phyloP scores from a whole-genome alignment of 2,888 invertebrate species.

The Trissolcus brochymenae region DNA sequence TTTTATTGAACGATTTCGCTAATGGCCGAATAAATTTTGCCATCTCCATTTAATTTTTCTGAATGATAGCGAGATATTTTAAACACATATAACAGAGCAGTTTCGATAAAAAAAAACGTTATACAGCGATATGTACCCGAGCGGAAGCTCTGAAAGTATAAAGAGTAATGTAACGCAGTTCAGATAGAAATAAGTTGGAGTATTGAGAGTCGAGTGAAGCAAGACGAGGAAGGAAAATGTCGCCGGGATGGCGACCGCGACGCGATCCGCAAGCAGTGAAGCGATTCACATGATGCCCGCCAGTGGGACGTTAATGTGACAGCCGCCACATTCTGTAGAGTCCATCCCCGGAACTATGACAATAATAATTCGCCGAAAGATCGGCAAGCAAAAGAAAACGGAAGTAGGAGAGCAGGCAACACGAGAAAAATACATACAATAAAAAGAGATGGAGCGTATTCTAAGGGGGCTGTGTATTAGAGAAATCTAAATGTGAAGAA shows the following conservation, averaged over 20 bases:
- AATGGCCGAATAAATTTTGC: slow-evolving; percentile 33
- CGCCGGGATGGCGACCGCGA: slow-evolving; percentile 60
- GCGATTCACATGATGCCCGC: slow-evolving; percentile 67
- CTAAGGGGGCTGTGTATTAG: slow-evolving; percentile 2
- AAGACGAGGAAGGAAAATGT: slow-evolving; percentile 47
- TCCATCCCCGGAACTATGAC: slow-evolving; percentile 63
- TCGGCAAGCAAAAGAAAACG: slow-evolving; percentile 54
- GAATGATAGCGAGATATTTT: slow-evolving; percentile 46
- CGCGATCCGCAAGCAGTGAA: slow-evolving; percentile 63
- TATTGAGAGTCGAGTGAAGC: slow-evolving; percentile 26
- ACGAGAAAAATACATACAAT: slow-evolving; percentile 20
- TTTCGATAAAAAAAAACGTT: slow-evolving; percentile 35
- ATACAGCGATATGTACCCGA: slow-evolving; percentile 55
- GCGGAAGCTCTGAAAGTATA: slow-evolving; percentile 58
- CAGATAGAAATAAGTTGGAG: slow-evolving; percentile 40
- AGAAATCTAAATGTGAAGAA: slow-evolving; percentile 17
- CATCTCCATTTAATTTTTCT: slow-evolving; percentile 46
- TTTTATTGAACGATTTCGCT: slow-evolving; percentile 25
- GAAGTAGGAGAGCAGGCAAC: slow-evolving; percentile 44
- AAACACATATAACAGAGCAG: slow-evolving; percentile 44
- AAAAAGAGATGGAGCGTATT: neutral
- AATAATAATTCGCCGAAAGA: slow-evolving; percentile 66
- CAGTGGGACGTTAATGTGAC: slow-evolving; percentile 71
- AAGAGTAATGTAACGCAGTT: slow-evolving; percentile 34
- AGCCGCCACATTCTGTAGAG: slow-evolving; percentile 68